Percentiles rank a stretch among this genome's conserved stretches.
These are phyloP conservation scores for Drosophila kepulauana DNA, from an alignment of 1,140 invertebrate species.

Conservation along the genomic window DNA sequence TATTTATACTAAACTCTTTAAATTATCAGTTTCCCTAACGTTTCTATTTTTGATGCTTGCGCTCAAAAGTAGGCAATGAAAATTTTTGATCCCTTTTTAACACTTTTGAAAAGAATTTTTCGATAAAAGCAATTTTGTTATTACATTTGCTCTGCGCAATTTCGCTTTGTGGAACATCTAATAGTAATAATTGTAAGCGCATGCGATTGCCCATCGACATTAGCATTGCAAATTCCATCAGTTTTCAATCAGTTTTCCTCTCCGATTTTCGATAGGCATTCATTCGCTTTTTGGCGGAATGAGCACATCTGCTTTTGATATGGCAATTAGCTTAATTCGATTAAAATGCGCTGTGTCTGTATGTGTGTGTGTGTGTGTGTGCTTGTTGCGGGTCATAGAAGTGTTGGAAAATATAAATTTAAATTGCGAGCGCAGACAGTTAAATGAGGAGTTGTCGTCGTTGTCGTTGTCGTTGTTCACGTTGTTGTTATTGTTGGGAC, in stretches of 20 bases:
- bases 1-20: no score
- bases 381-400: not conserved
- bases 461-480: not conserved
- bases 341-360: slow-evolving; percentile 57
- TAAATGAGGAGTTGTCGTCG: slow-evolving; percentile 14
- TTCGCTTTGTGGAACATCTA: slow-evolving; percentile 28
- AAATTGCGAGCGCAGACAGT: slow-evolving; percentile 33
- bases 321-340: slow-evolving; percentile 78
- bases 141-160: not conserved
- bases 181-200: slow-evolving; percentile 7
- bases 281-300: not conserved
- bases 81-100: no score
- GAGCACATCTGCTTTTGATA: slow-evolving; percentile 54
- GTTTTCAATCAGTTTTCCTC: slow-evolving; percentile 63
- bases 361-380: not conserved
- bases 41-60: no score
- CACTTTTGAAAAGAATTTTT: no score
- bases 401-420: slow-evolving; percentile 38
- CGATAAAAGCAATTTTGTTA: not conserved
- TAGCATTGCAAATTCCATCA: slow-evolving; percentile 65
- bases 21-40: no score
- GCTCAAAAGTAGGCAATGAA: no score
- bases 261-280: slow-evolving; percentile 5
- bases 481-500: slow-evolving; percentile 3
- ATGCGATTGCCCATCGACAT: slow-evolving; percentile 14